Evolutionary conservation across 1,140 invertebrate species (phyloP), one percentile per base, ranked within the genome.

Genomic region (Trichomalopsis sarcophagae): DNA sequence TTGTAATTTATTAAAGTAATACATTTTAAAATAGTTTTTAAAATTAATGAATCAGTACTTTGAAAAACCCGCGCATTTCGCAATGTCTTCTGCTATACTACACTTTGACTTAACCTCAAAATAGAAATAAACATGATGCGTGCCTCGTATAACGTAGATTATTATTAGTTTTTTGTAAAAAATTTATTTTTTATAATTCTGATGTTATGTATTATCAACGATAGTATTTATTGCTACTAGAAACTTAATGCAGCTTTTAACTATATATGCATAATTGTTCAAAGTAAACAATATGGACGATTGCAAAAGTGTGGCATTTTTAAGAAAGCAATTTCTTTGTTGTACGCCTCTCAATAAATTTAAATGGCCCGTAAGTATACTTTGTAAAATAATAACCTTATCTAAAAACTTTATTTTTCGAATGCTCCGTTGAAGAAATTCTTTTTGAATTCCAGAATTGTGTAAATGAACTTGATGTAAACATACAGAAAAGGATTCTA

Each of bases 401-500:
- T 84, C 21, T 62, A 6, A 62, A 62, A 17, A 81, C 21, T 73
- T 82, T 62, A 62, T n/a, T 62, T 62, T n/a, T 36, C 33, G 33
- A 36, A 36, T 36, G 33, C 33, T 6, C 6, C 4, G 21, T 21
- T 50, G 10, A 11, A 76, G 1, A 76, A 55, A 47, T 47, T 50
- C 27, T 50, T 74, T 84, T 55, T 75, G 40, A 62, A 62, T 87
- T 86, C 62, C 81, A 86, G 85, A 73, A 75, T 88, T 90, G 89
- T n/a, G 44, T 87, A 83, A 84, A 88, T 73, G 81, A 87, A 77
- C 62, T 87, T 10, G 86, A 90, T 85, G 71, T 87, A 47, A 85
- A 91, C 2, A 80, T 75, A 0, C 94, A 94, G 88, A 87, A 90
- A 77, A 66, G 87, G 76, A 89, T 94, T 76, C 84, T 94, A 21